These are phyloP conservation scores for Rhinogobio ventralis DNA, from an alignment of 2,797 vertebrate genomes.

Conservation along the genomic window DNA sequence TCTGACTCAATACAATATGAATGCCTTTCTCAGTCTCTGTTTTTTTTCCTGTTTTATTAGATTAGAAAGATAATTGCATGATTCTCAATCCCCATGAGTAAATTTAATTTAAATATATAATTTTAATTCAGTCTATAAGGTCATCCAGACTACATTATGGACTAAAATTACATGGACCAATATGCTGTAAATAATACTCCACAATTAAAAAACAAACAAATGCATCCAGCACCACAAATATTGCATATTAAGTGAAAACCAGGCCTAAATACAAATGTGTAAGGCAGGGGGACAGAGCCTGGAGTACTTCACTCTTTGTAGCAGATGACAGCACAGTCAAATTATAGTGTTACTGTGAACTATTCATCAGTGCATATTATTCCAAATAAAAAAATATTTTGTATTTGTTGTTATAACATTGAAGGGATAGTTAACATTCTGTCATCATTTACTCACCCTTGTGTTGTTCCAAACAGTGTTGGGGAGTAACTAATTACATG, in stretches of 20 bases:
- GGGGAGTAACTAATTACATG: no score
- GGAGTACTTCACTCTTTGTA: neutral
- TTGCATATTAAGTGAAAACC: neutral
- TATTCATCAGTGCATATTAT: neutral
- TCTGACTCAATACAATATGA: conserved; percentile 6
- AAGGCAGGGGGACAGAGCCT: neutral
- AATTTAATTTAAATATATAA: neutral
- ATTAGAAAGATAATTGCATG: neutral
- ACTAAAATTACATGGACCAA: neutral
- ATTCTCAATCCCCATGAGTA: neutral
- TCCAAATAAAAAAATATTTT: neutral
- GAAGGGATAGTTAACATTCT: neutral
- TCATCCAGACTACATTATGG: neutral
- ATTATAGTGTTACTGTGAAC: neutral
- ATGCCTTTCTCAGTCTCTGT: conserved; percentile 2
- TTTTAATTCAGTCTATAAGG: neutral
- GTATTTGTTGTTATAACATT: neutral
- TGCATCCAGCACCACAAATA: neutral
- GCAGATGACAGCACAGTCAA: neutral
- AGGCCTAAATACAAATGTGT: neutral
- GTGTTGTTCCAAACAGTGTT: neutral
- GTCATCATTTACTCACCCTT: neutral
- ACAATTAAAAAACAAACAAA: neutral
- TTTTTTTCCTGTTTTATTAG: conserved; percentile 2
- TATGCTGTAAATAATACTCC: neutral